Evolutionary conservation across 2,113 vertebrate genomes (phyloP), one percentile per base, ranked within the genome.

Genomic region (Mustelus asterias): DNA sequence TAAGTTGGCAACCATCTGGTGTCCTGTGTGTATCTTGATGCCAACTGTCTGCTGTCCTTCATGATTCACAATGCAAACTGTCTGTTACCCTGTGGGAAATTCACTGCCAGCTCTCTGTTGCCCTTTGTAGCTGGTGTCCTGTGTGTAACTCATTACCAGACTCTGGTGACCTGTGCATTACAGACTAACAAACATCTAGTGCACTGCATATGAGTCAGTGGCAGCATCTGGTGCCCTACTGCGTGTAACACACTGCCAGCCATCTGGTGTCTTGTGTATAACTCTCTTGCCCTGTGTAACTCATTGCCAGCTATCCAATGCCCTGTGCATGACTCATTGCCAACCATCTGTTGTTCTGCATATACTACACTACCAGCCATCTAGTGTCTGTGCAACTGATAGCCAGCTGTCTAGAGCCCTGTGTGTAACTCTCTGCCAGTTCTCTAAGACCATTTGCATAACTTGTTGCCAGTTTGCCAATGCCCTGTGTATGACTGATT

Each of bases 311-410:
- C 89, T n/a, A 67, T 93, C 60, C 58, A 37, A 65, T 93, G 89
- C 58, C 89, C 58, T 93, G 26, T 67, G 89, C 63, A 37, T 93
- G 63, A 93, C 60, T 93, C 26, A 29, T 6, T 92, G 88, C 88
- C 88, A 90, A 90, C 88, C 88, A 90, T 90, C 88, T 90, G 88
- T 90, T 92, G 89, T n/a, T 37, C 89, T 63, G n/a, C 26, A 58
- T 92, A 65, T 92, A 65, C 63, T 65, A 37, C 60, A 18, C 89
- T n/a, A 63, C 89, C 89, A 67, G 33, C 33, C 8, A 93, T 93
- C 60, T 8, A 63, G 58, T 93, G 60, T 60, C 60, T 65, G 20
- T 41, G 20, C 63, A 65, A 90, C 13, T 90, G 48, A 90, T 90
- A n/a, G 54, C 88, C 88, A 90, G 33, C 58, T n/a, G 58, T 63